These are phyloP conservation scores for Bruchidius siliquastri DNA, from an alignment of 2,888 invertebrate genomes.

Conservation along the genomic window DNA sequence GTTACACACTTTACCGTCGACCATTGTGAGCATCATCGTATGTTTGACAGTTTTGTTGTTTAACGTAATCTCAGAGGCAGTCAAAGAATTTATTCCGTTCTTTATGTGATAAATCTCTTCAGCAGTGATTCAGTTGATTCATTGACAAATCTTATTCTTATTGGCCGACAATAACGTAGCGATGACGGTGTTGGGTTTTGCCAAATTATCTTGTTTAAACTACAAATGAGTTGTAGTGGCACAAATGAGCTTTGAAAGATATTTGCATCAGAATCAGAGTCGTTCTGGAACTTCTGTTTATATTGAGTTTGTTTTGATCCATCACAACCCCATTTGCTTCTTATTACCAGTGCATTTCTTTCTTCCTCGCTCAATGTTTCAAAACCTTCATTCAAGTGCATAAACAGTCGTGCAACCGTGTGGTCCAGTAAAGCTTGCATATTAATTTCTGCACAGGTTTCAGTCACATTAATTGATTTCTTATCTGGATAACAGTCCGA, in stretches of 20 bases:
- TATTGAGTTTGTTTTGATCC: constrained; percentile 26
- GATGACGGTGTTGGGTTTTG: constrained; percentile 33
- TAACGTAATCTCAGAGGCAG: not conserved
- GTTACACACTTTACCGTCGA: constrained; percentile 32
- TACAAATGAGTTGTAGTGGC: constrained; percentile 19
- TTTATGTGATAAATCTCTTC: constrained; percentile 22
- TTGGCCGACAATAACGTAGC: constrained; percentile 30
- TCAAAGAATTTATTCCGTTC: too few species aligned
- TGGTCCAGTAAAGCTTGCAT: too few species aligned
- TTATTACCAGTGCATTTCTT: constrained; percentile 9
- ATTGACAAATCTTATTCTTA: constrained; percentile 28
- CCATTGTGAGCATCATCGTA: constrained; percentile 23
- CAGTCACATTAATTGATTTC: too few species aligned
- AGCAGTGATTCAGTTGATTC: constrained; percentile 27
- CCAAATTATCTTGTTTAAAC: constrained; percentile 24
- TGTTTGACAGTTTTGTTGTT: constrained; percentile 12
- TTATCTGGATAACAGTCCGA: too few species aligned
- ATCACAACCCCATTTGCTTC: constrained; percentile 30
- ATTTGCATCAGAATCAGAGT: constrained; percentile 21
- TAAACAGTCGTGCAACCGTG: too few species aligned
- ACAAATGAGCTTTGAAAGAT: constrained; percentile 34
- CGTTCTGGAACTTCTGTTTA: constrained; percentile 29
- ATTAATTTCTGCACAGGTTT: too few species aligned
- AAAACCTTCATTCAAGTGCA: too few species aligned
- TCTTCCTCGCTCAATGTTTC: too few species aligned